These are phyloP conservation scores for Hanleya hanleyi DNA, from an alignment of 2,888 invertebrate genomes.

Conservation along the genomic window DNA sequence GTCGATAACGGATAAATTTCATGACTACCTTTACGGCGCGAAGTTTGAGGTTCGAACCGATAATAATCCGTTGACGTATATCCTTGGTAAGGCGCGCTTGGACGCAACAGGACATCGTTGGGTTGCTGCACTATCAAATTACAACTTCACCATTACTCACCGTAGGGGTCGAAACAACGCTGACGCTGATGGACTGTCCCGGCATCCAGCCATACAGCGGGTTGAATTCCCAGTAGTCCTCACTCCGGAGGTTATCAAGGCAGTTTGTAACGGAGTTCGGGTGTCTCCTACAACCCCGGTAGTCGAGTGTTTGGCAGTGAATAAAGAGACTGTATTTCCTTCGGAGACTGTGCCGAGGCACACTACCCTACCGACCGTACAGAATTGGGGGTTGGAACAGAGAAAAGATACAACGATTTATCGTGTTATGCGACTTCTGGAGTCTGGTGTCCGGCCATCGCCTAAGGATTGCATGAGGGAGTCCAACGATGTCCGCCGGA, in stretches of 20 bases:
- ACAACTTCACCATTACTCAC: constrained; percentile 14
- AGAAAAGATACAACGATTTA: neutral
- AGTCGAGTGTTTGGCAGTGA: neutral
- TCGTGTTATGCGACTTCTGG: neutral
- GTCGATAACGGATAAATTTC: constrained; percentile 25
- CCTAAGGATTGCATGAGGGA: neutral
- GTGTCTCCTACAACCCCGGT: neutral
- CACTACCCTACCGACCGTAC: neutral
- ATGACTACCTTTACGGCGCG: constrained; percentile 19
- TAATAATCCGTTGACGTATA: constrained; percentile 24
- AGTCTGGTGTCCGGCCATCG: neutral
- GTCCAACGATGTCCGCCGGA: neutral
- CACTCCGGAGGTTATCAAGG: neutral
- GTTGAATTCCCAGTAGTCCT: neutral
- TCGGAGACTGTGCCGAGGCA: neutral
- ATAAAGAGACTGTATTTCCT: neutral
- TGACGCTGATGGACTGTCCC: constrained; percentile 21
- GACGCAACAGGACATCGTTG: constrained; percentile 26
- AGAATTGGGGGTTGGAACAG: neutral
- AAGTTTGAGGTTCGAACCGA: neutral
- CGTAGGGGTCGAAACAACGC: constrained; percentile 3
- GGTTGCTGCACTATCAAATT: constrained; percentile 17
- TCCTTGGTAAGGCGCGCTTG: constrained; percentile 16
- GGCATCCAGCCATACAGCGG: neutral
- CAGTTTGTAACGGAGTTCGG: neutral